phyloP scores from a whole-genome alignment of 1,140 invertebrate genomes.

The Oryctes rhinoceros region DNA sequence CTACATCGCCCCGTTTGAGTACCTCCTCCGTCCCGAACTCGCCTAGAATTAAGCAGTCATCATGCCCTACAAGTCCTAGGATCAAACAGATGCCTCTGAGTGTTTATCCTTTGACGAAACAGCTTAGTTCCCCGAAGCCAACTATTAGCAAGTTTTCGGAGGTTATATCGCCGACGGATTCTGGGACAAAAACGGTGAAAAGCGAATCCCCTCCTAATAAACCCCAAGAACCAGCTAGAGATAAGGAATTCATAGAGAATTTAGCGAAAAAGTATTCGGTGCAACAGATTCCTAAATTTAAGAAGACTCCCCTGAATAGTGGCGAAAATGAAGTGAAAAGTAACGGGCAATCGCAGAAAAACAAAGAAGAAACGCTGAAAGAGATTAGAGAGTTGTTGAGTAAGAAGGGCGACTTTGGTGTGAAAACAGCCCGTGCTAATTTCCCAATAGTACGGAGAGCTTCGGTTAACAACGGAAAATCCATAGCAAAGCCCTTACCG shows the following conservation, averaged over 20 bases:
- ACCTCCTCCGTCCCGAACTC: slow-evolving; percentile 77
- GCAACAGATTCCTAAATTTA: slow-evolving; percentile 58
- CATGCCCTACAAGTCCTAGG: slow-evolving; percentile 68
- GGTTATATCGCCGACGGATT: slow-evolving; percentile 55
- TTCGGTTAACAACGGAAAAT: slow-evolving; percentile 63
- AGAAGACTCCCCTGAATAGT: slow-evolving; percentile 52
- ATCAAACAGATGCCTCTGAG: slow-evolving; percentile 66
- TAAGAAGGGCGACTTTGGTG: slow-evolving; percentile 69
- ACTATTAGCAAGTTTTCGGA: slow-evolving; percentile 55
- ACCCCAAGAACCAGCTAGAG: neutral
- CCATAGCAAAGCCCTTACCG: slow-evolving; percentile 68
- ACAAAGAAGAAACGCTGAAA: slow-evolving; percentile 68
- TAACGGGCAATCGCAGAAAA: slow-evolving; percentile 49
- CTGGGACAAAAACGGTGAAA: slow-evolving; percentile 24
- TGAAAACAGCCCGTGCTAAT: slow-evolving; percentile 58
- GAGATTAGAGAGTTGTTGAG: slow-evolving; percentile 75
- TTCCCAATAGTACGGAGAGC: slow-evolving; percentile 67
- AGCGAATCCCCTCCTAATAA: slow-evolving; percentile 36
- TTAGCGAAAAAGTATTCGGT: slow-evolving; percentile 59
- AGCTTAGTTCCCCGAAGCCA: slow-evolving; percentile 67
- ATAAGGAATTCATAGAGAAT: slow-evolving; percentile 45
- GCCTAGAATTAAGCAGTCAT: slow-evolving; percentile 69
- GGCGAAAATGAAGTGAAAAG: slow-evolving; percentile 53
- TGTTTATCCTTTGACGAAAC: slow-evolving; percentile 66
- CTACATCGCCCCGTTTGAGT: slow-evolving; percentile 66